Evolutionary conservation across 2,113 vertebrate species (phyloP).

Genomic region (Chionomys nivalis): DNA sequence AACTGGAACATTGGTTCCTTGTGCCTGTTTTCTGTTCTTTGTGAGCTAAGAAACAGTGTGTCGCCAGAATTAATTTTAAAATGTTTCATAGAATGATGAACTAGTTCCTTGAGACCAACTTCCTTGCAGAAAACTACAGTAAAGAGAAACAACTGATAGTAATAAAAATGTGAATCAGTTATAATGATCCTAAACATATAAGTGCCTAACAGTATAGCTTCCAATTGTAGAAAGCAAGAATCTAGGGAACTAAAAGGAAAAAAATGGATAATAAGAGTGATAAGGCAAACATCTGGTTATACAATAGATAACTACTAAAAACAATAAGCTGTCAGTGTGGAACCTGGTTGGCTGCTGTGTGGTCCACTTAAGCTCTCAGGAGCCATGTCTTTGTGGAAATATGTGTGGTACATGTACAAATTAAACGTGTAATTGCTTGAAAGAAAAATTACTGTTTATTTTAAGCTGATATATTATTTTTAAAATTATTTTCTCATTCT

Average conservation of each 20-base stretch:
- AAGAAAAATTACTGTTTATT: neutral
- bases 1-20: rapidly evolving
- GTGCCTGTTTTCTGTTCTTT: neutral
- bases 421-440: neutral
- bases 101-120: neutral
- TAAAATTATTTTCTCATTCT: neutral
- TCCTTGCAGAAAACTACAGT: conserved; percentile 10
- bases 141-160: neutral
- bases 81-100: neutral
- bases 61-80: neutral
- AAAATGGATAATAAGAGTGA: neutral
- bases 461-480: neutral
- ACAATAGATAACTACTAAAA: neutral
- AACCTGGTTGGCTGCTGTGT: neutral
- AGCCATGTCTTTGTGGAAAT: conserved; percentile 5
- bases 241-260: neutral
- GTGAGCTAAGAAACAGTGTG: neutral
- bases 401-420: neutral
- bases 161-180: neutral
- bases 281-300: neutral
- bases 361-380: neutral
- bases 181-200: neutral
- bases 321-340: neutral
- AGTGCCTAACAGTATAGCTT: neutral
- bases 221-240: conserved; percentile 28